These are phyloP conservation scores for Orthosia cruda DNA, from an alignment of 2,888 invertebrate genomes.

Conservation along the genomic window DNA sequence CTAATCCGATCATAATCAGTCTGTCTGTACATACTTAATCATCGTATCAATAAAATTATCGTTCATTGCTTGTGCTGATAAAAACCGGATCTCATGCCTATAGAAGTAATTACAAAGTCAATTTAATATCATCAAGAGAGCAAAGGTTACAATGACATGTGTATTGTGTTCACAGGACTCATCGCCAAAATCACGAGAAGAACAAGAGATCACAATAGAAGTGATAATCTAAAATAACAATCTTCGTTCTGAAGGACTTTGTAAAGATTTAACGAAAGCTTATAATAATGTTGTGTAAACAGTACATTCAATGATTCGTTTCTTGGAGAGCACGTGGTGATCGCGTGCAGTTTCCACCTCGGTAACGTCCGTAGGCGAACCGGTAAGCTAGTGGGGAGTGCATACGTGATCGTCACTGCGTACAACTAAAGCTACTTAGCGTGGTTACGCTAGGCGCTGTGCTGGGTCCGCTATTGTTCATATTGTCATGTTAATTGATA, in stretches of 20 bases:
- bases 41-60: conserved; percentile 56
- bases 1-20: conserved; percentile 42
- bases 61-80: conserved; percentile 56
- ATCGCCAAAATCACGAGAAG: conserved; percentile 1
- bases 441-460: conserved; percentile 39
- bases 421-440: conserved; percentile 40
- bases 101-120: conserved; percentile 47
- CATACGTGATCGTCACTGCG: conserved; percentile 66
- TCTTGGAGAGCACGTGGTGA: conserved; percentile 54
- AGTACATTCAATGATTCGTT: conserved; percentile 29
- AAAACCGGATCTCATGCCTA: conserved; percentile 59
- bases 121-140: conserved; percentile 53
- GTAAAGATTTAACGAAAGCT: conserved; percentile 38
- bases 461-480: conserved; percentile 45
- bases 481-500: conserved; percentile 38
- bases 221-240: conserved; percentile 14
- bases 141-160: conserved; percentile 17
- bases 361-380: conserved; percentile 51
- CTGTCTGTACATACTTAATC: conserved; percentile 37
- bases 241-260: conserved; percentile 5
- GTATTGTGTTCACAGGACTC: conserved; percentile 14
- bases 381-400: conserved; percentile 57
- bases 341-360: conserved; percentile 55
- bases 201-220: not conserved
- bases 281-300: conserved; percentile 30